Evolutionary conservation across 2,113 vertebrate genomes (phyloP).

Genomic region (Sarotherodon lohbergeri): DNA sequence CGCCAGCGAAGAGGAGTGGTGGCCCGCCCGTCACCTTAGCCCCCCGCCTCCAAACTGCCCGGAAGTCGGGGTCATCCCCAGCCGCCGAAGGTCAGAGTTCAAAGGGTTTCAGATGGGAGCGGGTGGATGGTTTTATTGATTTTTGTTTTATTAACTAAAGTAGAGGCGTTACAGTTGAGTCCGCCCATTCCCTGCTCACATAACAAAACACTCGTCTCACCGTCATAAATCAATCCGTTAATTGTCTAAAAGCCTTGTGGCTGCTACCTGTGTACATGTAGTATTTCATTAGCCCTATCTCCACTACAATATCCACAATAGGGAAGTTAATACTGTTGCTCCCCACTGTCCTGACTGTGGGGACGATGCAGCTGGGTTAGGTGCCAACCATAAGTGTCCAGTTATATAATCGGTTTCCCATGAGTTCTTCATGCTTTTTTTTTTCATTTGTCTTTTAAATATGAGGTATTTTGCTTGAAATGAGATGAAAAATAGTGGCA

Average conservation of each 20-base stretch:
- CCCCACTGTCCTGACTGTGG: not conserved
- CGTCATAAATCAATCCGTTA: not conserved
- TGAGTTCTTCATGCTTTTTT: not conserved
- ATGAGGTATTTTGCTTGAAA: not conserved
- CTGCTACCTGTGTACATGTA: not conserved
- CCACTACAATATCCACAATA: not conserved
- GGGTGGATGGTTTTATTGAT: not conserved
- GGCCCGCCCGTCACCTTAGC: slow-evolving; percentile 89
- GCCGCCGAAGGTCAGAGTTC: slow-evolving; percentile 85
- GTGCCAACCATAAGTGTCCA: not conserved
- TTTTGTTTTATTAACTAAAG: not conserved
- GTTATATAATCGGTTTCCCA: not conserved
- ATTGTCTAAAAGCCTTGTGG: not conserved
- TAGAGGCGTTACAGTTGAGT: not conserved
- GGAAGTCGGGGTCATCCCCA: slow-evolving; percentile 95
- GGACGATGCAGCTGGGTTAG: not conserved
- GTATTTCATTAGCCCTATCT: not conserved
- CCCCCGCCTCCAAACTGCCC: slow-evolving; percentile 64
- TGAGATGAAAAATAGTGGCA: not conserved
- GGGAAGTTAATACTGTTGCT: not conserved
- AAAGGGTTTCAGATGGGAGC: not conserved
- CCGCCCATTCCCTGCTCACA: not conserved
- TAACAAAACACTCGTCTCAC: not conserved
- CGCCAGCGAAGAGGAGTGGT: slow-evolving; percentile 94
- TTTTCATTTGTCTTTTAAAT: not conserved